These are phyloP conservation scores for Perca flavescens DNA, from an alignment of 2,113 vertebrate genomes.

Conservation along the genomic window DNA sequence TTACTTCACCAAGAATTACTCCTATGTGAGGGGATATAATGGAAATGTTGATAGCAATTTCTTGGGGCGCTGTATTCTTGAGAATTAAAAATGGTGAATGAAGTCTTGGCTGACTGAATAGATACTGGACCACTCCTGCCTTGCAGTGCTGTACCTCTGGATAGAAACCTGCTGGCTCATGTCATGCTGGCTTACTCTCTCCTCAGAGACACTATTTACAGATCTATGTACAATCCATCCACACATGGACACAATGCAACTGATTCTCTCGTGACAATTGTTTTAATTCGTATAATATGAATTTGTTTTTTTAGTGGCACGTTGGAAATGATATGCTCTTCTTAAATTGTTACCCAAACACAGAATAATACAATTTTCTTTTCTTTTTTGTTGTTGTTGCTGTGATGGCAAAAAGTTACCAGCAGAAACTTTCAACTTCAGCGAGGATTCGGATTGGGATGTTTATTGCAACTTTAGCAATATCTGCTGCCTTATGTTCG, in stretches of 20 bases:
- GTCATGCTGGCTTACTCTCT: slow-evolving; percentile 1
- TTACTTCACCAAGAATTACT: slow-evolving; percentile 8
- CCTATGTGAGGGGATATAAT: slow-evolving; percentile 5
- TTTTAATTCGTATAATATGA: background rate
- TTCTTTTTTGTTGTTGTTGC: no score
- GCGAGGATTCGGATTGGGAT: no score
- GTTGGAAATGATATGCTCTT: background rate
- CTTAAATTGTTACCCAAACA: background rate
- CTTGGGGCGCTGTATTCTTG: background rate
- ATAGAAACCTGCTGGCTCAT: slow-evolving; percentile 12
- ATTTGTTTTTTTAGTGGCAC: background rate
- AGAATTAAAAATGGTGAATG: slow-evolving; percentile 18
- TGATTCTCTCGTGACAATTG: background rate
- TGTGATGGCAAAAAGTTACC: no score
- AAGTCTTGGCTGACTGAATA: background rate
- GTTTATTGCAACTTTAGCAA: no score
- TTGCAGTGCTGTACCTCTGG: background rate
- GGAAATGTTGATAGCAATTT: slow-evolving; percentile 5
- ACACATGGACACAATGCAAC: background rate
- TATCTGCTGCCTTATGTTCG: no score
- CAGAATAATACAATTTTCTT: no score
- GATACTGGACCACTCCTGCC: background rate
- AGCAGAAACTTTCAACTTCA: no score
- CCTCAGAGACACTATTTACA: background rate
- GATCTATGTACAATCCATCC: background rate